Evolutionary conservation across 2,888 invertebrate genomes (phyloP).

Genomic region (Danaus chrysippus): DNA sequence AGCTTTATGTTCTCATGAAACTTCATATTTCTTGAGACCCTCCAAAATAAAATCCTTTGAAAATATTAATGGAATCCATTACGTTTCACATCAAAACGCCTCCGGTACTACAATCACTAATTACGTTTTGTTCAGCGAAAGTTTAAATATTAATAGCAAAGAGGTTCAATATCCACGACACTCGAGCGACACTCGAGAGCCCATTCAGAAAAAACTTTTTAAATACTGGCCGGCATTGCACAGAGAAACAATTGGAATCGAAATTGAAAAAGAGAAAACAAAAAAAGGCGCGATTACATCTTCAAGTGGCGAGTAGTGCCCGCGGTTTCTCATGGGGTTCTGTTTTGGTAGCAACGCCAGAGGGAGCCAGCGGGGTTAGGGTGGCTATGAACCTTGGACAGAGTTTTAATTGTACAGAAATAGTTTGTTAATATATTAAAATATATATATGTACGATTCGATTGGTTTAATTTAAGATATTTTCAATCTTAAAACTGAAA

Average conservation of each 20-base stretch:
- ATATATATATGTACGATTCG: too few species aligned
- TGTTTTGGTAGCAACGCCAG: conserved; percentile 73
- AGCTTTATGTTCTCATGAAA: conserved; percentile 10
- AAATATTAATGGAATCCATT: conserved; percentile 28
- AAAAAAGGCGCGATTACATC: conserved; percentile 76
- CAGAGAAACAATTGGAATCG: conserved; percentile 62
- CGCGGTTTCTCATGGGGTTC: conserved; percentile 75
- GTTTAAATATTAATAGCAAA: conserved; percentile 43
- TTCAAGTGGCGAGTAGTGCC: conserved; percentile 62
- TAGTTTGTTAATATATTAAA: too few species aligned
- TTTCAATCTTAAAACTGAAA: too few species aligned
- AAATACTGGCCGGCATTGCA: conserved; percentile 52
- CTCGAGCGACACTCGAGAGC: conserved; percentile 61
- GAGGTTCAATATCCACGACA: conserved; percentile 64
- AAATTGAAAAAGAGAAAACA: conserved; percentile 56
- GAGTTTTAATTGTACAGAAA: too few species aligned
- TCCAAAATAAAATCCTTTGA: conserved; percentile 26
- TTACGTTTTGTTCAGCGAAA: conserved; percentile 44
- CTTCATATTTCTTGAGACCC: conserved; percentile 15
- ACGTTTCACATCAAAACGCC: conserved; percentile 33
- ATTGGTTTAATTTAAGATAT: too few species aligned
- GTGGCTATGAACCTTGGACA: conserved; percentile 16
- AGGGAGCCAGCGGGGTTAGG: conserved; percentile 50
- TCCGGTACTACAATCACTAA: conserved; percentile 48
- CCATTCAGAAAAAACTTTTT: conserved; percentile 49